These are phyloP conservation scores for Pollenia labialis DNA, from an alignment of 2,888 invertebrate species.

Conservation along the genomic window DNA sequence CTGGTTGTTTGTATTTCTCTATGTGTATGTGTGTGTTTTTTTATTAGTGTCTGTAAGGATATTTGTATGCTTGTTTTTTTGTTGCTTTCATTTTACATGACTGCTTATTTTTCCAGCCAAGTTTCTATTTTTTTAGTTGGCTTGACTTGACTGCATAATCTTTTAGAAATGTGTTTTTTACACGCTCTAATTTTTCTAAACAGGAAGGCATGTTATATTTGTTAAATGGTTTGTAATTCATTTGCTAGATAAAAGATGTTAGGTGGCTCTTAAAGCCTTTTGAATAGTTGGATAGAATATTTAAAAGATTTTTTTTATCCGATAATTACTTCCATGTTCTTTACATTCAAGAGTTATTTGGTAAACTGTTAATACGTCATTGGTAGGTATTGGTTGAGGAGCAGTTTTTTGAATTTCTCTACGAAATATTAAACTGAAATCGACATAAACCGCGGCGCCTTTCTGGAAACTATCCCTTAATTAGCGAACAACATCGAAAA, in stretches of 20 bases:
- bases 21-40: conserved; percentile 7
- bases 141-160: conserved; percentile 65
- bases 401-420: too few relatives aligned
- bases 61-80: conserved; percentile 2
- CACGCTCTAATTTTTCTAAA: conserved; percentile 30
- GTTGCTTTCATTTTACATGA: background rate
- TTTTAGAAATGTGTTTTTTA: conserved; percentile 50
- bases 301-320: too few relatives aligned
- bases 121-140: conserved; percentile 55
- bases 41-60: conserved; percentile 3
- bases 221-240: conserved; percentile 35
- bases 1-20: background rate
- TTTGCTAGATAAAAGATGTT: background rate
- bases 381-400: too few relatives aligned
- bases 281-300: too few relatives aligned
- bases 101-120: conserved; percentile 63
- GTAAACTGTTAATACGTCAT: too few relatives aligned
- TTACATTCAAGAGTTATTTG: too few relatives aligned
- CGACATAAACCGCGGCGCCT: too few relatives aligned
- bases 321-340: too few relatives aligned
- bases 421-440: too few relatives aligned
- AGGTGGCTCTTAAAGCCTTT: background rate
- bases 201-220: conserved; percentile 14
- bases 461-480: too few relatives aligned
- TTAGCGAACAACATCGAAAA: too few relatives aligned